phyloP scores from a whole-genome alignment of 1,140 invertebrate species.

The Euura saliciscinereae region DNA sequence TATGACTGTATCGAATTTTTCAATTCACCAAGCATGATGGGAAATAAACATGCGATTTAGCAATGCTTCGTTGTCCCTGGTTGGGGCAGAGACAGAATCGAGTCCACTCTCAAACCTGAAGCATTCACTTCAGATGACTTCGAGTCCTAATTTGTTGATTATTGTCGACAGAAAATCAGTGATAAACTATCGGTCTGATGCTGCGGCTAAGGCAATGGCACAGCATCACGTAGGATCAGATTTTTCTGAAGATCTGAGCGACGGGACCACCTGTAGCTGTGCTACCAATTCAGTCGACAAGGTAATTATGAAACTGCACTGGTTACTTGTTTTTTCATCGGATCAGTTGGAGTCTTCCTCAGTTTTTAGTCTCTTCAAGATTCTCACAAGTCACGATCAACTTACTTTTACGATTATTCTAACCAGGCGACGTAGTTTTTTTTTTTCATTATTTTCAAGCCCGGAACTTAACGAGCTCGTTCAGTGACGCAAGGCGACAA shows the following conservation, averaged over 20 bases:
- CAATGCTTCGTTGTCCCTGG: not conserved
- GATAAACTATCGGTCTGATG: slow-evolving; percentile 38
- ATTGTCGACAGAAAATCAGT: slow-evolving; percentile 27
- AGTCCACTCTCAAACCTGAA: no score
- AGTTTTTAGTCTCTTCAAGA: no score
- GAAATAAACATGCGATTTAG: not conserved
- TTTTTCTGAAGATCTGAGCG: slow-evolving; percentile 52
- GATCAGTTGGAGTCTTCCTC: no score
- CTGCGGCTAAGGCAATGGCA: slow-evolving; percentile 42
- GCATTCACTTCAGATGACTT: no score
- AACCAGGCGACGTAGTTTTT: no score
- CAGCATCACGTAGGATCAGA: slow-evolving; percentile 49
- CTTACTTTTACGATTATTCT: no score
- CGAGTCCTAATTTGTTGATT: not conserved
- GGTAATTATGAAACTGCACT: slow-evolving; percentile 25
- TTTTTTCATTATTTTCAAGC: no score
- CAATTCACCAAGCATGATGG: not conserved
- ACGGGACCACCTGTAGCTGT: slow-evolving; percentile 52
- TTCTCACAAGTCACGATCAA: no score
- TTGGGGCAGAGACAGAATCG: not conserved
- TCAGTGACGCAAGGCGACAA: no score
- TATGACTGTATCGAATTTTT: not conserved
- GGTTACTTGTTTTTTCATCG: not conserved
- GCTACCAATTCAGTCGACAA: slow-evolving; percentile 47
- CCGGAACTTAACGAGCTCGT: no score